Conservation (phyloP, 2,113 vertebrate genomes). For the Vanacampus margaritifer region DNA sequence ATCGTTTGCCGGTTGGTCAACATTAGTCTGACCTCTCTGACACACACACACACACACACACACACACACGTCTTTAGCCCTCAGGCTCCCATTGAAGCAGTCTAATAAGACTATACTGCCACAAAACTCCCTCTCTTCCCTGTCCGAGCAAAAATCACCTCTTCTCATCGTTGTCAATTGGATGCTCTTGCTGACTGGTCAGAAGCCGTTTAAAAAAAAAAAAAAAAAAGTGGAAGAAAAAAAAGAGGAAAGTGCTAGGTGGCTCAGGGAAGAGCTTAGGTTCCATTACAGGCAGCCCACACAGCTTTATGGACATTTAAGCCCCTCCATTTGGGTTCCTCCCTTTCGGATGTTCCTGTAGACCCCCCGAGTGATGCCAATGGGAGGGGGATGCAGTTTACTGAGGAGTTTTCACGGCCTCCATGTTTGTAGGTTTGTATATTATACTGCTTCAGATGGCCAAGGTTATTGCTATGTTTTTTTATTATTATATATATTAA, state of each 20-base stretch:
- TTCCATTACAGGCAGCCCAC: slow-evolving; percentile 69
- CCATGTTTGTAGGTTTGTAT: no score
- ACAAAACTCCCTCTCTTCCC: slow-evolving; percentile 16
- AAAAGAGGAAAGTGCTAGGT: slow-evolving; percentile 51
- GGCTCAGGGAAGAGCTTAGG: slow-evolving; percentile 59
- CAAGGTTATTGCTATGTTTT: no score
- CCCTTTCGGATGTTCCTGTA: slow-evolving; percentile 56
- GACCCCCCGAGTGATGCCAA: slow-evolving; percentile 28
- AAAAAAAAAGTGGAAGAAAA: slow-evolving; percentile 23
- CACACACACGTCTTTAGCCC: slow-evolving; percentile 34
- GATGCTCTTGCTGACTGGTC: slow-evolving; percentile 59
- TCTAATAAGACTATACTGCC: slow-evolving; percentile 68
- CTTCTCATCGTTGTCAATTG: slow-evolving; percentile 68
- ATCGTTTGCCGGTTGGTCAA: slow-evolving; percentile 24
- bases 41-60: slow-evolving; percentile 4
- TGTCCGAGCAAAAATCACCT: slow-evolving; percentile 43
- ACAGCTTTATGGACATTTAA: slow-evolving; percentile 72
- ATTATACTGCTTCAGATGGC: no score
- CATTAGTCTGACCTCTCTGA: slow-evolving; percentile 20
- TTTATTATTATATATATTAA: no score
- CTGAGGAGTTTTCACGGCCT: no score
- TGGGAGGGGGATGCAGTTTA: no score
- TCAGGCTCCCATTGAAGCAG: slow-evolving; percentile 60
- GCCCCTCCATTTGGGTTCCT: slow-evolving; percentile 63
- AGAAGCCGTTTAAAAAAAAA: slow-evolving; percentile 33